Conservation (phyloP, 2,888 invertebrate genomes). For the Mimumesa dahlbomi region DNA sequence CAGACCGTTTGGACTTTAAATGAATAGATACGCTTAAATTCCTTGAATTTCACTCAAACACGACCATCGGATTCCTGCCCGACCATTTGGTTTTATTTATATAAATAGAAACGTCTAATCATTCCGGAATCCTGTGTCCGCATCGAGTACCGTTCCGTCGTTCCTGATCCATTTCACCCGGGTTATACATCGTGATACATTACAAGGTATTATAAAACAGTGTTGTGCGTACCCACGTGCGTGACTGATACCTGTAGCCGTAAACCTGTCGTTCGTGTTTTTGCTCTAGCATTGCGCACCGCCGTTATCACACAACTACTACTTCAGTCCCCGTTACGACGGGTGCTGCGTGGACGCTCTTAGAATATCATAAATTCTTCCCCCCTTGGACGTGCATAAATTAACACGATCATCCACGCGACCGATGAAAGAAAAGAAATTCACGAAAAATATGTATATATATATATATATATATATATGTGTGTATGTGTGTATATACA, state of each 20-base stretch:
- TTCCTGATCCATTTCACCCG: slow-evolving; percentile 51
- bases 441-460: not conserved
- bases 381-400: not conserved
- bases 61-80: too few species aligned
- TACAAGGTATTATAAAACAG: slow-evolving; percentile 64
- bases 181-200: slow-evolving; percentile 56
- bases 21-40: too few species aligned
- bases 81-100: too few species aligned
- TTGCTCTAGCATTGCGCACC: slow-evolving; percentile 66
- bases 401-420: slow-evolving; percentile 28
- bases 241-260: slow-evolving; percentile 71
- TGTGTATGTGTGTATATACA: not conserved
- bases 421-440: slow-evolving; percentile 9
- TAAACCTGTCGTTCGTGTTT: slow-evolving; percentile 70
- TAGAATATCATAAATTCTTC: slow-evolving; percentile 41
- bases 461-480: not conserved
- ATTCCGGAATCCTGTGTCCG: slow-evolving; percentile 13
- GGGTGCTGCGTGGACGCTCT: slow-evolving; percentile 66
- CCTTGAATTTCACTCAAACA: too few species aligned
- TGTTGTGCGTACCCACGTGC: slow-evolving; percentile 69
- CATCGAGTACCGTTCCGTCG: slow-evolving; percentile 34
- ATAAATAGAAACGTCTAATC: not conserved
- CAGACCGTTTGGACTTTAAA: too few species aligned
- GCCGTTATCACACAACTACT: slow-evolving; percentile 65
- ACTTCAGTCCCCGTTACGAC: slow-evolving; percentile 61